Evolutionary conservation across 2,888 invertebrate species (phyloP), one percentile per base, ranked within the genome.

Genomic region (Neelides folsomi): DNA sequence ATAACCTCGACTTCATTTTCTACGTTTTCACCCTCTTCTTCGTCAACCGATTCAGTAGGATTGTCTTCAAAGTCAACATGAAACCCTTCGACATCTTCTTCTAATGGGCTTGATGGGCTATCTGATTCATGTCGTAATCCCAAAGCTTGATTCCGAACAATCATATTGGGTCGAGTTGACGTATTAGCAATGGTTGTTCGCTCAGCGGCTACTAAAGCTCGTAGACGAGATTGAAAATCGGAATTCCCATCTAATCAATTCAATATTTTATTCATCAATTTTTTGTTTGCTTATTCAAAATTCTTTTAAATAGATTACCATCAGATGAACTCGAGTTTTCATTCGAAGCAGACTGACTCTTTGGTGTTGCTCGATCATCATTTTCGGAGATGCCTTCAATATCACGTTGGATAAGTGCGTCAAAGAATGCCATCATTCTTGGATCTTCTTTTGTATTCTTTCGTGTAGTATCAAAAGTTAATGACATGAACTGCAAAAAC

Each of bases 401-500:
- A 70, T 92, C 92, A 40, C 89, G 79, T 69, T 92, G 90, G 27
- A 94, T 86, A 73, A 10, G 88, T 86, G 64, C 64, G 73, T 94
- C 93, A 67, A 94, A 94, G 73, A 93, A 93, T 34, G 93, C 93
- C 83, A 94, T 85, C 93, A 94, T 94, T 49, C 88, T 78, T 0
- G 87, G 83, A 71, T 94, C 93, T 71, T 94, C 93, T 49, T 80
- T 78, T 0, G 83, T 87, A 8, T 87, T 89, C 66, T 87, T 84
- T 61, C 86, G 82, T 65, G 83, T 83, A 68, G 88, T 89, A 71
- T 92, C 90, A 71, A 90, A 58, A 8, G 59, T 60, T 16, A 64
- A 88, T 0, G 86, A 81, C 71, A 86, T 82, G 64, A 82, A 79
- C 76, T 83, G 72, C 10, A 67, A 68, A 52, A 40, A 43, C 54